These are phyloP conservation scores for Erethizon dorsatum DNA, from an alignment of 2,797 vertebrate genomes.

Conservation along the genomic window DNA sequence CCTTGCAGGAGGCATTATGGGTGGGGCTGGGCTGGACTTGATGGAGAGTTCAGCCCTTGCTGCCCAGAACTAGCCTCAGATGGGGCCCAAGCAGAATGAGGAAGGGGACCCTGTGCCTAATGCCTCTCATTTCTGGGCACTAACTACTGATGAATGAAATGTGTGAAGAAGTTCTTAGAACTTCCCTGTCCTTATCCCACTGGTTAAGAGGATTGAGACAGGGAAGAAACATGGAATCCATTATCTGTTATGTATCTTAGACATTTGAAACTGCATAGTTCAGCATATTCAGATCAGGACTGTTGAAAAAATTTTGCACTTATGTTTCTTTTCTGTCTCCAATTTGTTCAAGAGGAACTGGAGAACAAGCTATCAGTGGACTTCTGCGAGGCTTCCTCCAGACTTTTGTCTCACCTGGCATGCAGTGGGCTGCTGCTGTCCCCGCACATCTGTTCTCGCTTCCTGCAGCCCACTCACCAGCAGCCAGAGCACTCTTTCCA, in stretches of 20 bases:
- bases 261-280: background rate
- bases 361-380: background rate
- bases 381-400: background rate
- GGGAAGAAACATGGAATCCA: background rate
- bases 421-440: background rate
- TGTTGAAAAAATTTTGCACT: background rate
- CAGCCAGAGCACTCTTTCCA: background rate
- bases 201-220: background rate
- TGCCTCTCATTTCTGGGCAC: background rate
- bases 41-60: background rate
- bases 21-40: background rate
- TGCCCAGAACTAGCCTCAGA: background rate
- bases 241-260: background rate
- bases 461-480: background rate
- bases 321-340: slow-evolving; percentile 11
- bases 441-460: background rate
- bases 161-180: background rate
- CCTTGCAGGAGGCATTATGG: background rate
- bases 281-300: background rate
- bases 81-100: background rate
- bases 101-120: background rate
- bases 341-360: slow-evolving; percentile 15
- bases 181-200: background rate
- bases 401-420: background rate
- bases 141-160: background rate